Conservation (phyloP, 2,113 vertebrate species). For the Pungitius pungitius region DNA sequence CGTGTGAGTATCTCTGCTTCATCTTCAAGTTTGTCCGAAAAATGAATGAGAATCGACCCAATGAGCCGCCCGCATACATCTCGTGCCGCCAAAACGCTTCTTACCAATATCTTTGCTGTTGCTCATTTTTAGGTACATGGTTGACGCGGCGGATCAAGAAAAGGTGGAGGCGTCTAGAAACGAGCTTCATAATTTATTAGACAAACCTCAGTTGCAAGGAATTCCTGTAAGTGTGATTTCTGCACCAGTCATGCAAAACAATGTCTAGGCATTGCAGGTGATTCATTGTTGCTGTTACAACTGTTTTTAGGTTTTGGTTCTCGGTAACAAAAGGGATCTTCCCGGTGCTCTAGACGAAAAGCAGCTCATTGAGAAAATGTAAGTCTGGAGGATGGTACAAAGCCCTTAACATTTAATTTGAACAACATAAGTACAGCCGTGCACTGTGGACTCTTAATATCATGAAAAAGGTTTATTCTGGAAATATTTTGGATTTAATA, state of each 20-base stretch:
- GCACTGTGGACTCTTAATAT: not conserved
- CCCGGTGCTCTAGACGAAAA: conserved; percentile 88
- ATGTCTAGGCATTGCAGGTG: not conserved
- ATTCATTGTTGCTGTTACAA: not conserved
- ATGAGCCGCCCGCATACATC: not conserved
- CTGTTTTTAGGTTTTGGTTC: conserved; percentile 86
- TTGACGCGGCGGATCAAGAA: conserved; percentile 96
- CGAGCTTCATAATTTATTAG: conserved; percentile 98
- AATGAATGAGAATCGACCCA: not conserved
- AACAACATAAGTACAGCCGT: no score
- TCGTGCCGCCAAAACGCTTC: not conserved
- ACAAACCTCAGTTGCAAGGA: conserved; percentile 98
- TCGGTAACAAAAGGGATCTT: conserved; percentile 91
- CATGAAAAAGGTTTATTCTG: not conserved
- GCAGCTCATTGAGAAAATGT: conserved; percentile 92
- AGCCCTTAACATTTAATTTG: not conserved
- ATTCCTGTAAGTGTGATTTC: conserved; percentile 90
- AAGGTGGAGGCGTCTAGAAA: conserved; percentile 98
- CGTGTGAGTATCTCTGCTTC: conserved; percentile 85
- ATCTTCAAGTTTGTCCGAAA: conserved; percentile 1
- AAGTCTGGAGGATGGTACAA: conserved; percentile 59
- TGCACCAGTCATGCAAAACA: not conserved
- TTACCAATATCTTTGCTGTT: not conserved
- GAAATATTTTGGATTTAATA: not conserved
- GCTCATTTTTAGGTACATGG: conserved; percentile 90